Base-by-base conservation (phyloP, 2,888 invertebrate species). In the Lumbricus terrestris region DNA sequence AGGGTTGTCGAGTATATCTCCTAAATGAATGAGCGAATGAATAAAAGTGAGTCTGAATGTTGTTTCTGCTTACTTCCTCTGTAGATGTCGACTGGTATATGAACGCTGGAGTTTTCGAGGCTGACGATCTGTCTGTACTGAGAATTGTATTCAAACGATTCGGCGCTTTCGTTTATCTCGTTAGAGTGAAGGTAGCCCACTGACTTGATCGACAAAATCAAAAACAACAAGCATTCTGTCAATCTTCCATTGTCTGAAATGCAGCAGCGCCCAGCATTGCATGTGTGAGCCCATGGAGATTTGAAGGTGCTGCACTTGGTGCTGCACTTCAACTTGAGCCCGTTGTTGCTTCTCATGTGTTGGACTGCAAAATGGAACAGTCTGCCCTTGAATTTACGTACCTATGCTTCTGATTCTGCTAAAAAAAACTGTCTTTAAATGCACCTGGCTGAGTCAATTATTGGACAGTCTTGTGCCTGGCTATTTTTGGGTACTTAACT, bases 51-150 rank as follows among this genome's bases (percentile, higher is more conserved):
- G 4, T 83, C 34, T 85, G 16, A 6, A 35, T 1, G 6, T 20
- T 47, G 23, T 20, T 23, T 85, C 33, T 13, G 13, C 91, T 90
- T 88, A 95, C 95, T 95, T 94, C 95, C 95, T 93, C 95, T 95
- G 92, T 94, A 95, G 35, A 95, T 95, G 91, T 95, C 95, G 54
- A 95, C 94, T 89, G 95, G 95, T 90, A 95, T 95, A 92, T 95
- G 95, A 33, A 95, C 95, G 88, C 95, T 95, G n/a, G 95, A 95
- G 89, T 93, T 93, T 69, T 93, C 93, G n/a, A 85, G 23, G 35
- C 85, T 85, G 35, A 85, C 35, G 34, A 15, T 85, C 85, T 15
- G 85, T 23, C 35, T 23, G 37, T 85, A 85, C 35, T 35, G 85
- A 1, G 34, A 34, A 37, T 34, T 37, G 37, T 23, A 85, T 85